Evolutionary conservation across 2,888 invertebrate species (phyloP).

Genomic region (Argyresthia albistria): DNA sequence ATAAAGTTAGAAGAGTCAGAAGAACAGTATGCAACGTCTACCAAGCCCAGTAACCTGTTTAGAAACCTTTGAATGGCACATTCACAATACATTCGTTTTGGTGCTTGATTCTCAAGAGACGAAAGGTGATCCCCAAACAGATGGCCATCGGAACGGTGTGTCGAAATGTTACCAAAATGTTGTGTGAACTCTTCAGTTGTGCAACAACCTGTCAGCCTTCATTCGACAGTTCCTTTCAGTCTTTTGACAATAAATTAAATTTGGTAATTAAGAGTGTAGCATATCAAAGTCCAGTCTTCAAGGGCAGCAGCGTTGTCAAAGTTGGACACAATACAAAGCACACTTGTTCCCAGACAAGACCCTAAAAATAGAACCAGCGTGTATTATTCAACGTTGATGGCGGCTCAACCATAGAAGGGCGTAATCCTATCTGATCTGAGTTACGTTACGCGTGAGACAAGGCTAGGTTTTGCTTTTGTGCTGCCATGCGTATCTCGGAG

Average conservation of each 20-base stretch:
- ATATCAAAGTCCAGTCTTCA: no score
- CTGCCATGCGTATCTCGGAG: neutral
- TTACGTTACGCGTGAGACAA: neutral
- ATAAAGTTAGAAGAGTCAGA: no score
- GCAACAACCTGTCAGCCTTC: neutral
- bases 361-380: no score
- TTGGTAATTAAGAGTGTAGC: no score
- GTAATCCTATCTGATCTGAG: neutral
- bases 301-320: no score
- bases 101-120: neutral
- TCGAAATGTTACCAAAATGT: neutral
- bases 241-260: neutral
- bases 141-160: neutral
- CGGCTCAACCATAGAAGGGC: neutral
- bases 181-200: neutral
- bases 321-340: no score
- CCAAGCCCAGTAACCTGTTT: no score
- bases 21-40: no score
- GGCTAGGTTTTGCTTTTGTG: neutral
- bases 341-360: no score
- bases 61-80: neutral
- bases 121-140: neutral
- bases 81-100: neutral
- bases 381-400: no score
- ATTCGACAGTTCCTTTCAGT: neutral